phyloP scores from a whole-genome alignment of 2,113 vertebrate genomes.

The Apodemus speciosus region DNA sequence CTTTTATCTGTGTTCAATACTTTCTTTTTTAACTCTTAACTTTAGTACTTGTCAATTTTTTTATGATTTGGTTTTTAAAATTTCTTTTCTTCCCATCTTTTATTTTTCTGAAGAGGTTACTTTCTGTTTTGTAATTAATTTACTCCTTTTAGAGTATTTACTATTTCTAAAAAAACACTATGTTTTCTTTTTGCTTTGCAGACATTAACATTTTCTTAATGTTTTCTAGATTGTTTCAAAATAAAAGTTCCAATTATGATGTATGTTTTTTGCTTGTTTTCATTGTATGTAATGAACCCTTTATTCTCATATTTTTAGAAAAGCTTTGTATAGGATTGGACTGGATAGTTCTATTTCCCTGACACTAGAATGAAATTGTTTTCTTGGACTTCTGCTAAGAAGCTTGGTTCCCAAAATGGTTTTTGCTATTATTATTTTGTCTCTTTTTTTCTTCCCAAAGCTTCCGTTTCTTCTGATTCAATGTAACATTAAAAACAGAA shows the following conservation, averaged over 20 bases:
- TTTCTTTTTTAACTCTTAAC: neutral
- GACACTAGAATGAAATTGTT: neutral
- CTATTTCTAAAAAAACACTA: neutral
- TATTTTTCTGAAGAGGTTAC: neutral
- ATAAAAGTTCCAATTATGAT: neutral
- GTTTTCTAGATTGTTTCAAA: neutral
- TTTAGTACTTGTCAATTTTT: slow-evolving; percentile 2
- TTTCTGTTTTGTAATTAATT: neutral
- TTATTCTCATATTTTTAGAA: neutral
- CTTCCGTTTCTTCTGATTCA: neutral
- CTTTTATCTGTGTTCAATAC: neutral
- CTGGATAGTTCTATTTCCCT: neutral
- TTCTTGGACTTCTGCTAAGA: slow-evolving; percentile 14
- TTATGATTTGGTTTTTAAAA: slow-evolving; percentile 31
- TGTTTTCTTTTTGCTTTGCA: neutral
- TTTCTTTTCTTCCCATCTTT: neutral
- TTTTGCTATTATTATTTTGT: neutral
- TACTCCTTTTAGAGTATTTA: neutral
- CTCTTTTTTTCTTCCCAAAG: neutral
- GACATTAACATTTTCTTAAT: neutral
- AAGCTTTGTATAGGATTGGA: neutral
- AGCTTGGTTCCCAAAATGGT: neutral
- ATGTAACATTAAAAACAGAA: neutral
- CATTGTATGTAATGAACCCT: neutral
- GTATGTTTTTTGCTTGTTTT: neutral